A percentile compares a stretch with the other conserved stretches of the same genome.
phyloP scores from a whole-genome alignment of 2,113 vertebrate species.

The Centropristis striata region DNA sequence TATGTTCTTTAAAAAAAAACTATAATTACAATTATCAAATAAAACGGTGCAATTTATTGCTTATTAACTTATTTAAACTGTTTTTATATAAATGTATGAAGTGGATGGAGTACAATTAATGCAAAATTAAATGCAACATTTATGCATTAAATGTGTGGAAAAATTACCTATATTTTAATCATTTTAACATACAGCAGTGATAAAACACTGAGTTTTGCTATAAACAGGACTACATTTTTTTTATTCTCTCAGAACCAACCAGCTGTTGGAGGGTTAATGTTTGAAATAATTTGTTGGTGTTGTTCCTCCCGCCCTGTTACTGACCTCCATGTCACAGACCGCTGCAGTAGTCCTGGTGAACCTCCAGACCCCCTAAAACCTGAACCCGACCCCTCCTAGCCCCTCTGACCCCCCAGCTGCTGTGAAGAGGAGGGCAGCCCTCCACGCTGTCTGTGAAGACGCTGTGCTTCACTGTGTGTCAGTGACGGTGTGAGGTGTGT shows the following conservation, averaged over 20 bases:
- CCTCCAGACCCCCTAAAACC: neutral
- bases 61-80: no score
- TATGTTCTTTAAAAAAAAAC: no score
- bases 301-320: constrained; percentile 31
- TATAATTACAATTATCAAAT: no score
- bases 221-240: neutral
- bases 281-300: neutral
- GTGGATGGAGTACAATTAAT: no score
- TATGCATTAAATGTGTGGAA: no score
- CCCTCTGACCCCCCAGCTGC: neutral
- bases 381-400: neutral
- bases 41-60: no score
- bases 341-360: neutral
- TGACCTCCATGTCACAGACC: neutral
- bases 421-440: constrained; percentile 26
- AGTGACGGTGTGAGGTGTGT: neutral
- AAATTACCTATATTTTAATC: neutral
- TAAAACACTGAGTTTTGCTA: neutral
- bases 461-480: neutral
- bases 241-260: neutral
- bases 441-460: neutral
- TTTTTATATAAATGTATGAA: no score
- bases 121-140: no score
- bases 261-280: neutral
- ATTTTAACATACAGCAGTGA: neutral